Evolutionary conservation across 1,140 invertebrate species (phyloP).

Genomic region (Sminthurinus signatus): DNA sequence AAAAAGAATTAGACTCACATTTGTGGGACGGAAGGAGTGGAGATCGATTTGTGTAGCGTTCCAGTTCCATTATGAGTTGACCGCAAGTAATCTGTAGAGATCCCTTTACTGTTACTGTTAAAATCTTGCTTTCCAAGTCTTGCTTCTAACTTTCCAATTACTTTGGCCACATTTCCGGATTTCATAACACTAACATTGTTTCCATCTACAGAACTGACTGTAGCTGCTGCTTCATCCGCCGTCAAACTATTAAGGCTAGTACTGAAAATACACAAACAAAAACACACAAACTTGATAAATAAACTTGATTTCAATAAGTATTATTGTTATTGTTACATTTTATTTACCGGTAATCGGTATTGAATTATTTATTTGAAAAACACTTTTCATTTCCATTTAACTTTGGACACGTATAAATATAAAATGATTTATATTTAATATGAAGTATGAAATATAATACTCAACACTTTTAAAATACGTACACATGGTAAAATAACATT

Average conservation of each 20-base stretch:
- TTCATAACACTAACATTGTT: conserved; percentile 16
- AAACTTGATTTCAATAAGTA: no score
- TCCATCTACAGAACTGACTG: conserved; percentile 19
- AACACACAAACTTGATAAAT: background rate
- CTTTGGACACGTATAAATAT: background rate
- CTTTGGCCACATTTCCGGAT: conserved; percentile 18
- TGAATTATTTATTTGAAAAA: no score
- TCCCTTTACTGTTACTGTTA: background rate
- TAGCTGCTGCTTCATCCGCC: conserved; percentile 11
- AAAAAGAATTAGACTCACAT: conserved; percentile 25
- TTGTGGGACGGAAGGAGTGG: conserved; percentile 36
- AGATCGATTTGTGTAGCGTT: conserved; percentile 36
- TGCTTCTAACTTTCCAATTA: conserved; percentile 25
- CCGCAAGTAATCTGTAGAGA: background rate
- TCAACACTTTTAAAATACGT: conserved; percentile 5
- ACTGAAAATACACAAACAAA: conserved; percentile 21
- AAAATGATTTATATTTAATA: background rate
- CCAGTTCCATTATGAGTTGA: conserved; percentile 27
- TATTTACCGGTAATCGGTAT: no score
- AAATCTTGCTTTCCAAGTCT: conserved; percentile 14
- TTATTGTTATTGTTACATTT: no score
- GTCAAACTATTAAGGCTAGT: conserved; percentile 33
- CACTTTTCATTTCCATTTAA: no score
- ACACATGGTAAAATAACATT: no score
- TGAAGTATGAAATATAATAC: background rate